Conservation (phyloP, 37 sponge, comb jelly and placozoan genomes). For the Oopsacas minuta region DNA sequence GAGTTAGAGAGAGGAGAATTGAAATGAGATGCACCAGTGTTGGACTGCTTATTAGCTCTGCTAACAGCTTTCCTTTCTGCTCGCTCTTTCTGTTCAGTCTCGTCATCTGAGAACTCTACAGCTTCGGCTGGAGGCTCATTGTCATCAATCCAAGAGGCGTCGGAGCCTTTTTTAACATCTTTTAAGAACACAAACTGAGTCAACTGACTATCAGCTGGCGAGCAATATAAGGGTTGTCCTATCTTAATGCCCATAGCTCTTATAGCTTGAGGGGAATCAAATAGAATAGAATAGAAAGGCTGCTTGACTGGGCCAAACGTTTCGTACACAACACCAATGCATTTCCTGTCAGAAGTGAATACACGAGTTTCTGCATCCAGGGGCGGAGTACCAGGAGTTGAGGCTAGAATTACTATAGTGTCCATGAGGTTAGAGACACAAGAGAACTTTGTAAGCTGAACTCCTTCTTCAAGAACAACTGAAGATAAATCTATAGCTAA, state of each 20-base stretch:
- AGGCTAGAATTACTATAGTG: neutral
- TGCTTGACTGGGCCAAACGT: conserved; percentile 26
- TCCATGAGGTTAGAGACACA: conserved; percentile 14
- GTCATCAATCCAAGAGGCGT: conserved; percentile 26
- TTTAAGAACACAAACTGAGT: conserved; percentile 19
- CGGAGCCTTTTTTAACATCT: conserved; percentile 13
- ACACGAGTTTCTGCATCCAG: conserved; percentile 17
- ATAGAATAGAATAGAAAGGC: conserved; percentile 23
- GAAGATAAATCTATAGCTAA: neutral
- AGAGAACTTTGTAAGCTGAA: neutral
- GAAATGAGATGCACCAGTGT: too few species aligned
- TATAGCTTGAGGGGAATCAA: neutral
- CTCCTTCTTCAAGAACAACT: neutral
- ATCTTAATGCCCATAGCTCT: neutral
- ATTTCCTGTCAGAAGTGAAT: neutral
- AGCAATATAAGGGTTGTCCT: neutral
- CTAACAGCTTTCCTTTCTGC: neutral
- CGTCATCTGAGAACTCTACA: conserved; percentile 22
- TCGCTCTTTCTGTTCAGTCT: conserved; percentile 10
- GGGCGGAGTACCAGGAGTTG: conserved; percentile 4
- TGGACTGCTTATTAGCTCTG: neutral
- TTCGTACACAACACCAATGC: conserved; percentile 14
- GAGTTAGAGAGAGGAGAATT: too few species aligned
- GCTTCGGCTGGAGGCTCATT: conserved; percentile 20
- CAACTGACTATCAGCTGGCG: neutral